These are phyloP conservation scores for Cyanoderma ruficeps DNA, from an alignment of 2,113 vertebrate species.

Conservation along the genomic window DNA sequence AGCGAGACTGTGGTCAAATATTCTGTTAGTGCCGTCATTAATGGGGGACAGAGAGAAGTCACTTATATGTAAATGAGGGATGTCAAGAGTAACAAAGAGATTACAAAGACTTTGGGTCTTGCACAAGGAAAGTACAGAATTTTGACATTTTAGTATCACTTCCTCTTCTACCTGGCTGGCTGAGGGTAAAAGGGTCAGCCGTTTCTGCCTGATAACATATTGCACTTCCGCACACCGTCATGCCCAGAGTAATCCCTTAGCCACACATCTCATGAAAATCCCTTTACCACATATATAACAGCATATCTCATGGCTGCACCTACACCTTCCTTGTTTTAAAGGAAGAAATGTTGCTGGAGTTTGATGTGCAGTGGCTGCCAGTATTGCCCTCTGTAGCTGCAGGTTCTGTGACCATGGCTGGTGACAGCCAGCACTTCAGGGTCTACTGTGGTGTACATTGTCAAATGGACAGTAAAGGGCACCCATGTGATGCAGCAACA, in stretches of 20 bases:
- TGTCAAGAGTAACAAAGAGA: background rate
- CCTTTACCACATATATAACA: background rate
- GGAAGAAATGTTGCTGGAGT: background rate
- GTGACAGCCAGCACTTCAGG: background rate
- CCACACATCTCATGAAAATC: background rate
- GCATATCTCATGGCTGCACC: background rate
- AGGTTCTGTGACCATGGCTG: background rate
- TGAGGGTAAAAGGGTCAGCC: background rate
- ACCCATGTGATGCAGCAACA: background rate
- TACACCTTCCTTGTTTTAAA: background rate
- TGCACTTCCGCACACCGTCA: background rate
- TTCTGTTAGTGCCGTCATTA: background rate
- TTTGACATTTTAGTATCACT: background rate
- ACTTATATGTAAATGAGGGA: background rate
- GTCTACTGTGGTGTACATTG: accelerated
- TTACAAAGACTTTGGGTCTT: background rate
- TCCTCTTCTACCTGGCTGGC: background rate
- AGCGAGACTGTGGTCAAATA: background rate
- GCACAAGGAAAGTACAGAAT: background rate
- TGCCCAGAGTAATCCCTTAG: background rate
- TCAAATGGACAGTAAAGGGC: background rate
- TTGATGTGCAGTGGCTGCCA: background rate
- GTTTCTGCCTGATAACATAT: accelerated
- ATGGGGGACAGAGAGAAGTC: background rate
- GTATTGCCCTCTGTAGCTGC: background rate